A percentile compares a stretch with the other conserved stretches of the same genome.
phyloP scores from a whole-genome alignment of 2,888 invertebrate genomes.

The Hoplodrina blanda region DNA sequence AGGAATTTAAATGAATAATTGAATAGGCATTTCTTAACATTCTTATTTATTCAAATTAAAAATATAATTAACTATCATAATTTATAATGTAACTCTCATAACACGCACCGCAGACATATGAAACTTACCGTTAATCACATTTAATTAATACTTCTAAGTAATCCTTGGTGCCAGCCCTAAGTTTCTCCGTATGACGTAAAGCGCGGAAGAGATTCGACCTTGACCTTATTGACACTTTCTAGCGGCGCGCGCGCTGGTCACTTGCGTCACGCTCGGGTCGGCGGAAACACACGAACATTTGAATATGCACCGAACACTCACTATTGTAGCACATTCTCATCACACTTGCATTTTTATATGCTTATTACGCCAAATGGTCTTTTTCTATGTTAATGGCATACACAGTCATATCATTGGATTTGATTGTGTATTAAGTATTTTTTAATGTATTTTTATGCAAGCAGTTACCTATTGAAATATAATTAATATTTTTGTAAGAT shows the following conservation, averaged over 20 bases:
- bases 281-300: conserved; percentile 41
- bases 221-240: conserved; percentile 71
- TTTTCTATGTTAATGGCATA: conserved; percentile 39
- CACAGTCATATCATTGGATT: conserved; percentile 12
- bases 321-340: conserved; percentile 14
- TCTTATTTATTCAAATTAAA: background rate
- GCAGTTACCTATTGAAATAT: too few relatives aligned
- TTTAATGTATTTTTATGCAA: background rate
- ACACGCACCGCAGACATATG: background rate
- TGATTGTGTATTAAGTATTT: conserved; percentile 17
- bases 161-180: conserved; percentile 55
- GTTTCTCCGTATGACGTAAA: conserved; percentile 60
- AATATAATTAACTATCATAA: background rate
- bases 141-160: conserved; percentile 1
- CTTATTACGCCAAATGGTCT: conserved; percentile 6
- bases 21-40: background rate
- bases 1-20: background rate
- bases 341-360: conserved; percentile 43
- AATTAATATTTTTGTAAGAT: too few relatives aligned
- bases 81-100: background rate
- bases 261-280: conserved; percentile 42
- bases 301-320: conserved; percentile 16
- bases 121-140: background rate
- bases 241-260: conserved; percentile 45
- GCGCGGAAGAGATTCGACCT: conserved; percentile 62